phyloP scores from a whole-genome alignment of 2,888 invertebrate genomes.

The Morpho helenor region DNA sequence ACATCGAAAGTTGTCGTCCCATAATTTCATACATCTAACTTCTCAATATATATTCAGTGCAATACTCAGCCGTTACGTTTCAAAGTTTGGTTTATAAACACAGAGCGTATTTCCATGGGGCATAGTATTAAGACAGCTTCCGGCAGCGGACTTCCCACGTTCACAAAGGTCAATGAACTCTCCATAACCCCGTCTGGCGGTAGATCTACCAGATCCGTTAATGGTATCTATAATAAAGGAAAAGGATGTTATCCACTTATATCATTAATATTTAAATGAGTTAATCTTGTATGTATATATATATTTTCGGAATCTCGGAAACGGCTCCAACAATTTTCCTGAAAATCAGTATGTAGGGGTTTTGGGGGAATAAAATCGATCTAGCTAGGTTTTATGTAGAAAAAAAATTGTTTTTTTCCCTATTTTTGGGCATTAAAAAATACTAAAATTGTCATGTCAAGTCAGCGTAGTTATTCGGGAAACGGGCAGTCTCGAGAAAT shows the following conservation, averaged over 20 bases:
- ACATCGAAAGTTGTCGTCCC: too few species aligned
- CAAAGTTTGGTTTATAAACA: constrained; percentile 60
- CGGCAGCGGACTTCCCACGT: constrained; percentile 42
- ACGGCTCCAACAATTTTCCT: background rate
- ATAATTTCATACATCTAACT: background rate
- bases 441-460: too few species aligned
- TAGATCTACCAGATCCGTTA: constrained; percentile 67
- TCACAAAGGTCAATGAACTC: constrained; percentile 74
- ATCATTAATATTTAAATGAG: too few species aligned
- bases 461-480: too few species aligned
- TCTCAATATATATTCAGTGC: background rate
- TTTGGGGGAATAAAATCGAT: background rate
- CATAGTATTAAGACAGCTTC: constrained; percentile 60
- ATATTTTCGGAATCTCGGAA: background rate
- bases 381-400: too few species aligned
- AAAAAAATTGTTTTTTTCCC: too few species aligned
- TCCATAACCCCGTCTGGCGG: constrained; percentile 55
- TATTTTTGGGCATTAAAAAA: too few species aligned
- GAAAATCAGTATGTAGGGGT: background rate
- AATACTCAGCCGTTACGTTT: constrained; percentile 33
- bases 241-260: too few species aligned
- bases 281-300: too few species aligned
- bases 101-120: constrained; percentile 79
- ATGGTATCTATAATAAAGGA: constrained; percentile 61
- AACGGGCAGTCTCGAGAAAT: too few species aligned